Percentiles rank a stretch among this genome's conserved stretches.
Conservation (phyloP, 2,888 invertebrate genomes). For the Bellardia pandia region DNA sequence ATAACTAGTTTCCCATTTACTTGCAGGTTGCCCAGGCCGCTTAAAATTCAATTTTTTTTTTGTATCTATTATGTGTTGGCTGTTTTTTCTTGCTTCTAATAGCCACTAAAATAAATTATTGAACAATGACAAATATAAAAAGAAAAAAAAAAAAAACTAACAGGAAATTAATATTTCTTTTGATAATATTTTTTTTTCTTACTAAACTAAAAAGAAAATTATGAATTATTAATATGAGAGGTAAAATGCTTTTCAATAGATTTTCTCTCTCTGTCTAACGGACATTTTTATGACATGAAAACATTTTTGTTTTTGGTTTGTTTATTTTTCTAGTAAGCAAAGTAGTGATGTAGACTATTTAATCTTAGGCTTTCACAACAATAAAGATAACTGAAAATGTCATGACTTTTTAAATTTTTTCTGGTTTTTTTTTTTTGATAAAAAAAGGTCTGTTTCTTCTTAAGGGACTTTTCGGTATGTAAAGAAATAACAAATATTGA, state of each 20-base stretch:
- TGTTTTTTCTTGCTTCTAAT: background rate
- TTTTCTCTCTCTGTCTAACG: background rate
- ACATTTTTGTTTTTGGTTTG: background rate
- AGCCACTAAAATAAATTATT: background rate
- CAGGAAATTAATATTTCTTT: conserved; percentile 13
- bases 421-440: background rate
- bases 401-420: conserved; percentile 3
- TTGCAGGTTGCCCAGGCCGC: background rate
- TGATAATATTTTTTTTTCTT: background rate
- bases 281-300: background rate
- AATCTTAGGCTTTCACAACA: background rate
- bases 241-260: background rate
- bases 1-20: background rate
- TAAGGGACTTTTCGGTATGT: background rate
- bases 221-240: background rate
- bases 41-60: conserved; percentile 4
- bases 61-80: background rate
- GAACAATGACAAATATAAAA: conserved; percentile 4
- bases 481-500: background rate
- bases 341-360: background rate
- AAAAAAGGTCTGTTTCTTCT: background rate
- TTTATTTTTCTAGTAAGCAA: background rate
- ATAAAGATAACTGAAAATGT: background rate
- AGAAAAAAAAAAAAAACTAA: background rate
- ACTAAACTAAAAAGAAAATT: background rate